Evolutionary conservation across 2,113 vertebrate genomes (phyloP).

Genomic region (Lophius piscatorius): DNA sequence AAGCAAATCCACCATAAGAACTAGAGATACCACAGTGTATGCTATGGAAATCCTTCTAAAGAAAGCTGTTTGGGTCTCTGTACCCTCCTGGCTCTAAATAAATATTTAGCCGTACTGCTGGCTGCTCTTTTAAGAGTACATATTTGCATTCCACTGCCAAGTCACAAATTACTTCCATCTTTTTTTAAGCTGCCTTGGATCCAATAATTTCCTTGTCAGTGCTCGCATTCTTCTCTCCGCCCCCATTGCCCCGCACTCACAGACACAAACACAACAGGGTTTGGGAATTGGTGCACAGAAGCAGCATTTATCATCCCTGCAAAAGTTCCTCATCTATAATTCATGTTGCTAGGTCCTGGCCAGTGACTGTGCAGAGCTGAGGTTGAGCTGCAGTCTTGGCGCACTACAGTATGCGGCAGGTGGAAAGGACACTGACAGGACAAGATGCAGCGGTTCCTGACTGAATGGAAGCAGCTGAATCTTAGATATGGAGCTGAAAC

Average conservation of each 20-base stretch:
- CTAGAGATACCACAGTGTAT: too few species aligned
- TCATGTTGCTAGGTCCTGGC: slow-evolving; percentile 65
- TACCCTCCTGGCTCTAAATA: too few species aligned
- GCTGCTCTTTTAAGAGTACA: too few species aligned
- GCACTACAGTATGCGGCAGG: slow-evolving; percentile 48
- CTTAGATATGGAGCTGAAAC: too few species aligned
- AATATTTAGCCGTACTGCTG: too few species aligned
- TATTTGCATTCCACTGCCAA: slow-evolving; percentile 6
- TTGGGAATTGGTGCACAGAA: slow-evolving; percentile 41
- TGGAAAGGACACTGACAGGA: slow-evolving; percentile 30
- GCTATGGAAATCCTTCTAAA: too few species aligned
- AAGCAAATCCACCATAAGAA: too few species aligned
- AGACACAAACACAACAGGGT: slow-evolving; percentile 18
- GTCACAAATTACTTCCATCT: background rate
- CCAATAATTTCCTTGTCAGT: background rate
- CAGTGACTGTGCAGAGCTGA: slow-evolving; percentile 64
- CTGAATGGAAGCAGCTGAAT: background rate
- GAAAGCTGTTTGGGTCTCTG: too few species aligned
- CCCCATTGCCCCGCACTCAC: background rate
- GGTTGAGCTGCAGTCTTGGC: slow-evolving; percentile 48
- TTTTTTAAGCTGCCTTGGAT: background rate
- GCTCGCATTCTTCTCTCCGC: background rate
- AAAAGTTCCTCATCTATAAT: slow-evolving; percentile 78
- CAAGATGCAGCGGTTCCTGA: background rate
- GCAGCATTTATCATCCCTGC: slow-evolving; percentile 60